Evolutionary conservation across 2,888 invertebrate genomes (phyloP).

Genomic region (Cosmopolites sordidus): DNA sequence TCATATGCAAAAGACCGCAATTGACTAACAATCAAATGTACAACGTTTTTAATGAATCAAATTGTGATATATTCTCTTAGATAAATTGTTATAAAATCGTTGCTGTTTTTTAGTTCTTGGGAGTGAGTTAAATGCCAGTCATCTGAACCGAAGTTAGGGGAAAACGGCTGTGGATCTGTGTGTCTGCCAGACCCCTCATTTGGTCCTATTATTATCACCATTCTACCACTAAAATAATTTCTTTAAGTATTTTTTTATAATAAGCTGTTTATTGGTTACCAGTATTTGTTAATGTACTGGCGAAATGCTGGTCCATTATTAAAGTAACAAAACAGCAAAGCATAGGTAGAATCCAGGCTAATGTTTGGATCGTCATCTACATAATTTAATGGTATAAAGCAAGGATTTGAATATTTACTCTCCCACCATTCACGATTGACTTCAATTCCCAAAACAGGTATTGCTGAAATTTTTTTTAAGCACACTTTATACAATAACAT

Average conservation of each 20-base stretch:
- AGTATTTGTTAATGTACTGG: constrained; percentile 61
- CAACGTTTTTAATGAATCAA: constrained; percentile 2
- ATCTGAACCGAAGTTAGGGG: constrained; percentile 48
- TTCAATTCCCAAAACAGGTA: constrained; percentile 64
- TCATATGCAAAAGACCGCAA: constrained; percentile 50
- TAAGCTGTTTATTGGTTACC: no score
- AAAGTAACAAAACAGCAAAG: constrained; percentile 77
- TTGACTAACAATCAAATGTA: constrained; percentile 14
- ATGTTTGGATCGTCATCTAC: constrained; percentile 38
- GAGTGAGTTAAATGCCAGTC: constrained; percentile 57
- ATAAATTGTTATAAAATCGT: constrained; percentile 66
- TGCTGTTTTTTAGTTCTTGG: constrained; percentile 58
- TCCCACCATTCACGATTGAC: constrained; percentile 78
- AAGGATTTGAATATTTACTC: constrained; percentile 68
- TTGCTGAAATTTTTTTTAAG: no score
- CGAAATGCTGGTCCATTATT: constrained; percentile 67
- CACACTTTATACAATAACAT: no score
- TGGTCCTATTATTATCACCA: constrained; percentile 73
- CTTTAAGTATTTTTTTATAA: no score
- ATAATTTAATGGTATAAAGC: constrained; percentile 63
- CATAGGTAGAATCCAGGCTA: constrained; percentile 47
- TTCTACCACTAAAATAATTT: constrained; percentile 49
- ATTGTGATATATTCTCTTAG: constrained; percentile 31
- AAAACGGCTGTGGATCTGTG: constrained; percentile 69
- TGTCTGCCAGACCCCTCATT: constrained; percentile 58